Evolutionary conservation across 2,113 vertebrate species (phyloP), one percentile per base, ranked within the genome.

Genomic region (Paracanthobrama guichenoti): DNA sequence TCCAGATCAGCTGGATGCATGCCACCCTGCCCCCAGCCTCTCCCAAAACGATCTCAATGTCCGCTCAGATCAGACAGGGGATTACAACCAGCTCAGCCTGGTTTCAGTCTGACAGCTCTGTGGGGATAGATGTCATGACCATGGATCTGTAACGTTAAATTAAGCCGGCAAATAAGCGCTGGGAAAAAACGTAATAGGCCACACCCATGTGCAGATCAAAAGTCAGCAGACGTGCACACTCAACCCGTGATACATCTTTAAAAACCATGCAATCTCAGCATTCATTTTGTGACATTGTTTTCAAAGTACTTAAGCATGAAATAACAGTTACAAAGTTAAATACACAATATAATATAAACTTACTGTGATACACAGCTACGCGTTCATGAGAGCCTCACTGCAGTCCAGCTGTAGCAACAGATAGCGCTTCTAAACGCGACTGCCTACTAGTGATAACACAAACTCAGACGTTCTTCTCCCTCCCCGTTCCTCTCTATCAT

Each of bases 361-460:
- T 28, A 60, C 22, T 24, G 66, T 44, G 11, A 81, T 16, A 20
- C 26, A 9, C 8, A 18, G 82, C 60, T 48, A 50, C n/a, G 39
- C 62, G 57, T 28, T 75, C 50, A 42, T 8, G 53, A 50, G 71
- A 18, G 28, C 53, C 4, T 5, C 39, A 71, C 83, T 84, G 81
- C 87, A 89, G 79, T 84, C 55, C 84, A 81, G 73, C 73, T 77
- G 76, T 72, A 77, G 60, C 48, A 22, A 28, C 59, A 86, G 86
- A 90, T 76, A 74, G 55, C 66, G 53, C 46, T 18, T 50, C 59
- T 42, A 46, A 81, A 60, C 22, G 18, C 64, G 46, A 12, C 24
- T 85, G 85, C 28, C 14, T 12, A 9, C 46, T 18, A 22, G 57
- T 62, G 90, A 93, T 93, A 92, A 93, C 86, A 89, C 75, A 55